These are phyloP conservation scores for Genyomyrus donnyi DNA, from an alignment of 2,113 vertebrate species.

Conservation along the genomic window DNA sequence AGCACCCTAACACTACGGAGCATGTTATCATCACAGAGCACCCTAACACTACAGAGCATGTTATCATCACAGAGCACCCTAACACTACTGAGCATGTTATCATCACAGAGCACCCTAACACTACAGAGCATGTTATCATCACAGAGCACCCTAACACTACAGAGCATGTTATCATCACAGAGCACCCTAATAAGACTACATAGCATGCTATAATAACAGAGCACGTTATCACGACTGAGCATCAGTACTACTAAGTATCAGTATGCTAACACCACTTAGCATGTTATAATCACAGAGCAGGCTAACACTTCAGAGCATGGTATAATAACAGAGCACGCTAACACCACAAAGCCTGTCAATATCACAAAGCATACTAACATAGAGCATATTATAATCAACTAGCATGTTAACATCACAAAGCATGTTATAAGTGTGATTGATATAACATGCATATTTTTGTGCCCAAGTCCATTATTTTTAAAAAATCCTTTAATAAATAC, in stretches of 20 bases:
- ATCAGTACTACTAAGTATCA: too few species aligned
- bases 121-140: too few species aligned
- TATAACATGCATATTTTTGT: not conserved
- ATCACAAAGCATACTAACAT: not conserved
- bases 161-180: not conserved
- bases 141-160: accelerated
- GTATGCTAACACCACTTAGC: not conserved
- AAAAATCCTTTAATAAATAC: not conserved
- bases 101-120: too few species aligned
- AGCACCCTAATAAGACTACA: too few species aligned
- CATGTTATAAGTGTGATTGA: not conserved
- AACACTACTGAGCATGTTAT: too few species aligned
- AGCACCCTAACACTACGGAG: too few species aligned
- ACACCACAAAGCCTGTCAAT: not conserved
- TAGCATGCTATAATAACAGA: not conserved
- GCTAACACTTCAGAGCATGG: not conserved
- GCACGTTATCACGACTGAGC: not conserved
- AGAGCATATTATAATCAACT: not conserved
- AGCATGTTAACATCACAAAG: not conserved
- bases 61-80: too few species aligned
- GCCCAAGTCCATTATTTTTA: not conserved
- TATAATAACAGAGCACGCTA: not conserved
- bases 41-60: too few species aligned
- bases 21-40: not conserved
- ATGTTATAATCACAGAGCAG: not conserved